Conservation (phyloP, 2,797 vertebrate genomes). For the Pipistrellus nathusii region DNA sequence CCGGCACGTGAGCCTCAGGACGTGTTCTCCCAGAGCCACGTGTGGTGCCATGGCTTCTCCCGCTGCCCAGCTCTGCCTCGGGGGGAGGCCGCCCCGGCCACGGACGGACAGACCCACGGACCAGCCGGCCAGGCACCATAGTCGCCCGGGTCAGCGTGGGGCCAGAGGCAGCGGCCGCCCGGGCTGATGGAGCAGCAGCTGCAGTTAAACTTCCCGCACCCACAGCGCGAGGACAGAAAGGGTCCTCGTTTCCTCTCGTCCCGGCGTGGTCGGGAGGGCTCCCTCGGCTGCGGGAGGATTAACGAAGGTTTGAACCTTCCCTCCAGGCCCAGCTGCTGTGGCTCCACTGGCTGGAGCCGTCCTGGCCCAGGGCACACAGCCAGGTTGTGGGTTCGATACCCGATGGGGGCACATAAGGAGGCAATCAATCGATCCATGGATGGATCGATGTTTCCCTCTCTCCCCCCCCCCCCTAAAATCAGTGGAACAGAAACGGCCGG, state of each 20-base stretch:
- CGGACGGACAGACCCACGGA: neutral
- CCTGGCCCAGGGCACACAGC: too few relatives aligned
- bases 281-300: neutral
- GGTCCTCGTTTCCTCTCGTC: too few relatives aligned
- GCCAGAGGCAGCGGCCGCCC: neutral
- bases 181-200: too few relatives aligned
- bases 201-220: too few relatives aligned
- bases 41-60: neutral
- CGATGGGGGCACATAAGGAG: too few relatives aligned
- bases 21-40: neutral
- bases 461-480: too few relatives aligned
- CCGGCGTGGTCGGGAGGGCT: neutral
- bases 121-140: neutral
- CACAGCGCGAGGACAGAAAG: too few relatives aligned
- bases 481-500: rapidly evolving
- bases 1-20: too few relatives aligned
- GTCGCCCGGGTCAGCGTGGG: neutral
- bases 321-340: too few relatives aligned
- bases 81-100: neutral
- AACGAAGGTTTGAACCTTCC: neutral
- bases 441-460: too few relatives aligned
- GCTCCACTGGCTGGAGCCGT: neutral
- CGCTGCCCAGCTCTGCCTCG: neutral
- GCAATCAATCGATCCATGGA: too few relatives aligned
- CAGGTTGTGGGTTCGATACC: too few relatives aligned